Evolutionary conservation across 2,797 vertebrate genomes (phyloP), one percentile per base, ranked within the genome.

Genomic region (Sebastes wilsoni): DNA sequence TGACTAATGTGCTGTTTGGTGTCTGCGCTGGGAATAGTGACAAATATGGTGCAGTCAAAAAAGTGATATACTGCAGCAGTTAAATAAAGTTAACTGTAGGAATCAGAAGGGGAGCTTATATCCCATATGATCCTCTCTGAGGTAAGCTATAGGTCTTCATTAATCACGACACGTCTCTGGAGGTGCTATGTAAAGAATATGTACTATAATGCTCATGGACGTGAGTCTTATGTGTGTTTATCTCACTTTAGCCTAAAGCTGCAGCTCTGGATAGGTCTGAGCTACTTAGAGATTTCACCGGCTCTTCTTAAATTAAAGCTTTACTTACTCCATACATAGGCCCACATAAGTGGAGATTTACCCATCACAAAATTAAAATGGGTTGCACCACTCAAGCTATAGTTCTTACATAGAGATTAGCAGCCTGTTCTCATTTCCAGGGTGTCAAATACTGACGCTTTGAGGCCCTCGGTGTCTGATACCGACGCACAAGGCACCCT

Each of bases 1-100:
- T 93, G 88, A 94, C 76, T 88, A 91, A 95, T 95, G 90, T 62
- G 77, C 83, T 90, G 76, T 80, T 80, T 64, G 34, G 60, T 28
- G 72, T 85, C 66, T 72, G 55, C 52, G 23, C 49, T 80, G 84
- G 82, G 87, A 94, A 89, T 89, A 90, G 77, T 80, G 85, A 88
- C 77, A 89, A 82, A 89, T 76, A 84, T 66, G 73, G 75, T 82
- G 75, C 72, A 88, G 77, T 88, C 78, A 87, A 70, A 88, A 69
- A 83, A 83, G 67, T 83, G 75, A 92, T 84, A 36, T 81, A 87
- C 75, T 79, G 85, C 81, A 68, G 79, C 79, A 80, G 89, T 87
- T 85, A 88, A 86, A 88, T 81, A 81, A 89, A 87, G 86, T 85
- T 88, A 89, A 88, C 68, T 56, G 55, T 61, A 72, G 60, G 79